Evolutionary conservation across 1,140 invertebrate genomes (phyloP), one percentile per base, ranked within the genome.

Genomic region (Atta colombica): DNA sequence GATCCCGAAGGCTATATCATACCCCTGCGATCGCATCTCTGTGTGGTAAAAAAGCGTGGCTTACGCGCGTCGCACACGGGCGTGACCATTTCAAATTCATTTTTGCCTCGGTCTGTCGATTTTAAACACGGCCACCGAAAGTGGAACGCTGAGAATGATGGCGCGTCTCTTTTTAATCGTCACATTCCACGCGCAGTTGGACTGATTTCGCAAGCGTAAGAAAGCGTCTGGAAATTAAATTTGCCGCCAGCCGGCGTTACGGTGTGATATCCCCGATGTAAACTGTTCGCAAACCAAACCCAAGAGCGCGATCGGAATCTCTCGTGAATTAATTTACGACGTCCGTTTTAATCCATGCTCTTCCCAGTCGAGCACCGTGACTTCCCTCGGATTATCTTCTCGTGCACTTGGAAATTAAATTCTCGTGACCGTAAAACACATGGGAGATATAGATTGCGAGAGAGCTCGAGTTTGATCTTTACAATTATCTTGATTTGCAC

Each of bases 51-150:
- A 45, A 18, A 39, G 12, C 21, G 45, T 4, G 45, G 18, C 31
- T 69, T 77, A 63, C 35, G 49, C 8, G 35, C 35, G 63, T 12
- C 61, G 55, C 84, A 58, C 55, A 49, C 45, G 21, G 18, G 7
- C 85, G 71, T 74, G 72, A 87, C 77, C 88, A 68, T 75, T 74
- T 77, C 60, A 25, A 87, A 89, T 89, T 75, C 60, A 58, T 82
- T 90, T 58, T 74, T 65, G 51, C n/a, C 74, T 16, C 53, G 35
- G 14, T 16, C 21, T 12, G 49, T 28, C 35, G 61, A 35, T 71
- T 72, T 82, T 25, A 49, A 66, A 51, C 53, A n/a, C 78, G 35
- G 21, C 31, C 80, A n/a, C 35, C 53, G 49, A 86, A 81, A 80
- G 61, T 68, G 82, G 31, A 86, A 86, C 69, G 69, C 53, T 53